These are phyloP conservation scores for Tetrax tetrax DNA, from an alignment of 2,113 vertebrate species.

Conservation along the genomic window DNA sequence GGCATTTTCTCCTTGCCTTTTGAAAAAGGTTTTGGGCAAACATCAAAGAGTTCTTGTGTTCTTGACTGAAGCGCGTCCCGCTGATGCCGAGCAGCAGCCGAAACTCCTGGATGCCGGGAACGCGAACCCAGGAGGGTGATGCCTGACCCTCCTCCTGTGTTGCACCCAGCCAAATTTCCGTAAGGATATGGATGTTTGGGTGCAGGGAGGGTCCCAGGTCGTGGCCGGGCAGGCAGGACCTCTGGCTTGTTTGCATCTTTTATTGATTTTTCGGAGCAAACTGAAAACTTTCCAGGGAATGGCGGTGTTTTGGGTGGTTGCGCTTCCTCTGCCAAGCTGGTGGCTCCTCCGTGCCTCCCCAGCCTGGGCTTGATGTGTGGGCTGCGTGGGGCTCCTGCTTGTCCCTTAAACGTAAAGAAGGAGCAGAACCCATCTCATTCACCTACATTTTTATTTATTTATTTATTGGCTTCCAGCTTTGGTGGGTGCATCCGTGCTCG, in stretches of 20 bases:
- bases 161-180: background rate
- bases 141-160: background rate
- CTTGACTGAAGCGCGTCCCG: background rate
- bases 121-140: background rate
- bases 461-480: background rate
- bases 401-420: fast-evolving
- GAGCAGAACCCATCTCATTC: background rate
- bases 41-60: background rate
- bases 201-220: background rate
- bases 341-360: background rate
- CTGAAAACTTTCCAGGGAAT: background rate
- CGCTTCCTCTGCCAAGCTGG: background rate
- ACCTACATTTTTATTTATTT: background rate
- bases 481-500: background rate
- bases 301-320: background rate
- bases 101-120: background rate
- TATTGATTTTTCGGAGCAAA: background rate
- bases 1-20: background rate
- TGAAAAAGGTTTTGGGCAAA: background rate
- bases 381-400: background rate
- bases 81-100: background rate
- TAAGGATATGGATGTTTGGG: background rate
- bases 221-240: background rate
- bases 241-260: background rate
- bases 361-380: background rate